Base-by-base conservation (phyloP, 2,797 vertebrate genomes). In the Novumbra hubbsi region DNA sequence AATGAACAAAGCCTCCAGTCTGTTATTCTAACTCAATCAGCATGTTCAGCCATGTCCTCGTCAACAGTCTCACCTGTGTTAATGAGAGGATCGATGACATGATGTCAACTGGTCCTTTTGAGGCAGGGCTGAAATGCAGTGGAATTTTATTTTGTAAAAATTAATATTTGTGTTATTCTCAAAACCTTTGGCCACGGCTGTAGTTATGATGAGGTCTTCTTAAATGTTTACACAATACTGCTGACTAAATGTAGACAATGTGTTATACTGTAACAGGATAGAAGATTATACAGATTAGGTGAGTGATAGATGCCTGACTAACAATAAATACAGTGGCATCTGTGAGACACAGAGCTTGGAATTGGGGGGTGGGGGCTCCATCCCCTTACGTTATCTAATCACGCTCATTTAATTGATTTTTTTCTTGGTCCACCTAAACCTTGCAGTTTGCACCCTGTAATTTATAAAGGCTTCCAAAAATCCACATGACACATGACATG, bases 181-280 rank as follows among this genome's bases (percentile, higher is more conserved):
- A n/a, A n/a, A n/a, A n/a, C n/a, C n/a, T n/a, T n/a, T n/a, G n/a
- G n/a, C n/a, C n/a, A n/a, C n/a, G n/a, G n/a, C n/a, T n/a, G n/a
- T n/a, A 52, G 62, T 70, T 45, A 78, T 38, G 74, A 77, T 50
- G 32, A 14, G 62, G 83, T 83, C 70, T 48, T 82, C 74, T 71
- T 78, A 60, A 80, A 63, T 84, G 81, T 88, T 88, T 86, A 88
- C 75, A 71, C 2, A 27, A 65, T 70, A 30, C 27, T 52, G 15
- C 77, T 64, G 30, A 60, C 17, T 74, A 71, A 76, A 78, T 62
- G 73, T 76, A 38, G 63, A 67, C 77, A 32, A 60, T 64, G 24
- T 30, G 48, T 52, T 28, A 19, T 3, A 32, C 12, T 52, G 75
- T 84, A 78, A 82, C 72, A 71, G 34, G 32, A 52, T 32, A 74